A percentile compares a stretch with the other conserved stretches of the same genome.
These are phyloP conservation scores for Acrossocheilus fasciatus DNA, from an alignment of 2,797 vertebrate species.

Conservation along the genomic window DNA sequence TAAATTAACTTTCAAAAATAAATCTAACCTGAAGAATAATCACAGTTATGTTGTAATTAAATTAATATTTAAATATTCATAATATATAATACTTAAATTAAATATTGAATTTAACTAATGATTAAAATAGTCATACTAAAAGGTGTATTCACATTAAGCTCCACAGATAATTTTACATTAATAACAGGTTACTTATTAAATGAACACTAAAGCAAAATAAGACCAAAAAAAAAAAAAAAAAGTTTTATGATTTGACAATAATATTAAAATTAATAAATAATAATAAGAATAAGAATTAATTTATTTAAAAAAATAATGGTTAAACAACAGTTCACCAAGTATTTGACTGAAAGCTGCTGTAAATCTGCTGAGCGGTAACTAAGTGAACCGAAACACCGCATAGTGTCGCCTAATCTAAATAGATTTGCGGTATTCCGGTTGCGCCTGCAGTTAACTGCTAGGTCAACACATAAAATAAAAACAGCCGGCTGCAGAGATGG, in stretches of 20 bases:
- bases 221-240: neutral
- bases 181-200: neutral
- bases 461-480: conserved; percentile 54
- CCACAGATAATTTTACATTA: neutral
- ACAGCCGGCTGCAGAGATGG: conserved; percentile 32
- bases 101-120: neutral
- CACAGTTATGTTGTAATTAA: neutral
- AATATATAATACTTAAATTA: neutral
- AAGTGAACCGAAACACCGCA: neutral
- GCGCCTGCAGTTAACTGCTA: conserved; percentile 40
- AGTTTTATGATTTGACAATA: neutral
- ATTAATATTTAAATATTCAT: neutral
- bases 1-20: neutral
- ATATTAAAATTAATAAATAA: too few relatives aligned
- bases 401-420: conserved; percentile 20
- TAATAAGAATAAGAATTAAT: neutral
- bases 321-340: neutral
- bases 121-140: neutral
- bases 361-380: neutral
- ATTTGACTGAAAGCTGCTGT: neutral
- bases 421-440: conserved; percentile 29
- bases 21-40: neutral
- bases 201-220: neutral
- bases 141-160: neutral
- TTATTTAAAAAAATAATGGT: neutral